Evolutionary conservation across 1,140 invertebrate genomes (phyloP).

Genomic region (Hirudo medicinalis): DNA sequence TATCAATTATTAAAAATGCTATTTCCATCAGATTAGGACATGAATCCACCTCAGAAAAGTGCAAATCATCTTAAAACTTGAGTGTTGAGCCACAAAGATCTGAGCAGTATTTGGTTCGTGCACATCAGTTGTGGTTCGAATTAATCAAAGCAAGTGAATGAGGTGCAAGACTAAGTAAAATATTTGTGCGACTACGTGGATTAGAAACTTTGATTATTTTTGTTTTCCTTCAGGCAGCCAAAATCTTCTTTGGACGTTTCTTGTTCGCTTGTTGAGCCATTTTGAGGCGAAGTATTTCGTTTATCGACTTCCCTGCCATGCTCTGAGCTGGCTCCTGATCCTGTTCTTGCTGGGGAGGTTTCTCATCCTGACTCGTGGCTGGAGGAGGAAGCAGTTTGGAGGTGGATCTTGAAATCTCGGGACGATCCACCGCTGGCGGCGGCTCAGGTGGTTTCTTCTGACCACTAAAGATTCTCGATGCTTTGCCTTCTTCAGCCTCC

Average conservation of each 20-base stretch:
- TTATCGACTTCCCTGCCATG: slow-evolving; percentile 9
- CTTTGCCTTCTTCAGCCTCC: slow-evolving; percentile 8
- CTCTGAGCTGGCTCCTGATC: background rate
- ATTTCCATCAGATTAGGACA: no score
- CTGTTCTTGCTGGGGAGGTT: background rate
- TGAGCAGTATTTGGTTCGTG: no score
- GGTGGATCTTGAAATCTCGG: slow-evolving; percentile 5
- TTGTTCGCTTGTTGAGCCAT: slow-evolving; percentile 15
- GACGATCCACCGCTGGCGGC: background rate
- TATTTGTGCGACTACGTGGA: no score
- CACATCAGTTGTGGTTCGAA: no score
- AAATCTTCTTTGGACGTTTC: slow-evolving; percentile 16
- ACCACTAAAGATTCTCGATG: slow-evolving; percentile 1
- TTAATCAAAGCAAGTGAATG: no score
- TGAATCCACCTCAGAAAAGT: no score
- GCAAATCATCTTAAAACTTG: no score
- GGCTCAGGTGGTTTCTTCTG: slow-evolving; percentile 1
- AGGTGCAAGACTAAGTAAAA: no score
- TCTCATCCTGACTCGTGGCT: background rate
- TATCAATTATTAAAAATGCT: no score
- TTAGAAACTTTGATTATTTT: no score
- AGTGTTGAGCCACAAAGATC: no score
- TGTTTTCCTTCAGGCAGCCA: slow-evolving; percentile 6
- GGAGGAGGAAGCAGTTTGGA: slow-evolving; percentile 11
- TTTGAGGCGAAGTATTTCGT: slow-evolving; percentile 12